Evolutionary conservation across 2,113 vertebrate genomes (phyloP), one percentile per base, ranked within the genome.

Genomic region (Neodontobutis hainanensis): DNA sequence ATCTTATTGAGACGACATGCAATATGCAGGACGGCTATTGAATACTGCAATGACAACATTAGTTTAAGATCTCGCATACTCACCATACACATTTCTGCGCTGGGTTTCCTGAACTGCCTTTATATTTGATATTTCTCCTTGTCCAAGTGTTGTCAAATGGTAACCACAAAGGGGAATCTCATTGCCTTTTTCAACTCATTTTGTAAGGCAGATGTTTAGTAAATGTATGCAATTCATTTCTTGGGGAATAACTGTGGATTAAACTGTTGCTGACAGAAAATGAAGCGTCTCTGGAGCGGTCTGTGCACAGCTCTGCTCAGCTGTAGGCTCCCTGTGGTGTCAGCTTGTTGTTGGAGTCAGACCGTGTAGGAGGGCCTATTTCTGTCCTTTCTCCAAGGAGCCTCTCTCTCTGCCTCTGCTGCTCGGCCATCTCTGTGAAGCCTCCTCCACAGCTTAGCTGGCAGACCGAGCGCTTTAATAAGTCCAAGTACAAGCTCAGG

Each of bases 321-420:
- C 88, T 91, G 90, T 62, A 67, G 44, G 64, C 71, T 82, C 85
- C 86, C 83, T 11, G 81, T 90, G 84, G 88, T 89, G 89, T 89
- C 88, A 83, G 75, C 77, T 87, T 70, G 79, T 78, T 83, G 80
- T 87, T 64, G 27, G 81, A 89, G 88, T 85, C 90, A 92, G 90
- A 90, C 89, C 90, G 87, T 83, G 91, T 89, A 70, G 88, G 91
- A 84, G 89, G 15, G 68, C 50, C 85, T 92, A 89, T 92, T 89
- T 89, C 83, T 86, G 89, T 85, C 82, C 64, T 50, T 77, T 77
- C 81, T 86, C 68, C 10, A 35, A 77, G 77, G 65, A 82, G 44
- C 59, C 35, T 55, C 45, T 49, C 19, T 38, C 48, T 62, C 56
- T 38, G 19, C 35, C 81, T 59, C 36, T 65, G 61, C 27, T 62